A percentile compares a stretch with the other conserved stretches of the same genome.
Conservation (phyloP, 1,140 invertebrate species). For the Drosophila parabipectinata region DNA sequence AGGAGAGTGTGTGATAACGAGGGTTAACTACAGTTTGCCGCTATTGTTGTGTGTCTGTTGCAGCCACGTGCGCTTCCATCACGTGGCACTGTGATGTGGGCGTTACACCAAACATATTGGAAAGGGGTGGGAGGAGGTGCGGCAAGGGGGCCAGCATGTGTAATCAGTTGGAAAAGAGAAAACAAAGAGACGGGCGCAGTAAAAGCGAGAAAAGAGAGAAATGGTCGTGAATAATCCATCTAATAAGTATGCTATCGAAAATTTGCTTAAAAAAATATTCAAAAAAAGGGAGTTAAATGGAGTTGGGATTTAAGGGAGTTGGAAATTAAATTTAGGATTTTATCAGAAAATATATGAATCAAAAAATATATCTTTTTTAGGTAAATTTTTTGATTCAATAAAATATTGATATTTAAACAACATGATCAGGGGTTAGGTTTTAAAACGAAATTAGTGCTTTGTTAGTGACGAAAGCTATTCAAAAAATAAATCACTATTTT, state of each 20-base stretch:
- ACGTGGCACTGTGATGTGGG: slow-evolving; percentile 34
- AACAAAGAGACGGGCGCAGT: background rate
- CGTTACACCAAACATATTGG: background rate
- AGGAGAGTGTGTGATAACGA: slow-evolving; percentile 8
- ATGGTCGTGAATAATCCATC: background rate
- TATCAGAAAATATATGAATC: too few relatives aligned
- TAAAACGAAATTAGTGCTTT: too few relatives aligned
- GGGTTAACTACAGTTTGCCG: slow-evolving; percentile 14
- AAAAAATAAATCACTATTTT: too few relatives aligned
- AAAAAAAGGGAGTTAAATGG: too few relatives aligned
- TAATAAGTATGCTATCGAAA: background rate
- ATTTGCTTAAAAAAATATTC: background rate
- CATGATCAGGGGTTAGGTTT: too few relatives aligned
- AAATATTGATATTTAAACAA: too few relatives aligned
- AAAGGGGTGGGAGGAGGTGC: background rate
- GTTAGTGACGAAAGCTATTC: too few relatives aligned
- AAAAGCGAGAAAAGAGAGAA: background rate
- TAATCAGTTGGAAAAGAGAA: slow-evolving; percentile 2
- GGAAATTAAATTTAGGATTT: too few relatives aligned
- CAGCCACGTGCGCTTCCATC: slow-evolving; percentile 43
- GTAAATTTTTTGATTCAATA: too few relatives aligned
- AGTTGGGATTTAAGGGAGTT: too few relatives aligned
- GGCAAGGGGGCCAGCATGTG: background rate
- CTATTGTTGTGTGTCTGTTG: slow-evolving; percentile 9
- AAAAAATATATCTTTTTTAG: too few relatives aligned